Base-by-base conservation (phyloP, 2,888 invertebrate species). In the Sialis fuliginosa region DNA sequence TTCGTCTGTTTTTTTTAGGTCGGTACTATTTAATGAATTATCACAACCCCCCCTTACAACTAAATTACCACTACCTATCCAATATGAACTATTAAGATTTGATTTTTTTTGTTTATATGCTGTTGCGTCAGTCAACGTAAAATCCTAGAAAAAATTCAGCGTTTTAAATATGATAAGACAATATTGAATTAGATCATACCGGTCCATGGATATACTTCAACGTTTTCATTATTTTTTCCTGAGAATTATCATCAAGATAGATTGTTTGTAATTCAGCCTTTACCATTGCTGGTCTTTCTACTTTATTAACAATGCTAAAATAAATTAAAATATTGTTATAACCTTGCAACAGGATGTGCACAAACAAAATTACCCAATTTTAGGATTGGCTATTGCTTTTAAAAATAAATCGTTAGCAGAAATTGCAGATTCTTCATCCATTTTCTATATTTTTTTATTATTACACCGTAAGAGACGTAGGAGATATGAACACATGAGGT, bases 261-360 rank as follows among this genome's bases (percentile, higher is more conserved):
- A 87, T 63, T 6, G 79, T 79, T 57, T 85, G 84, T 65, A 87
- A 67, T 65, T 86, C 84, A 50, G 83, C 80, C 62, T 81, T 83
- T 1, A 81, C 70, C 6, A 68, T 62, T 33, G 69, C 69, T 49
- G 63, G 67, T 5, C 73, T 67, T 51, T 69, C 66, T 39, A 58
- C 53, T 46, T 68, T 63, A 1, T 67, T 65, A 39, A 67, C 68
- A 47, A 67, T 62, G 55, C 68, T 69, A 44, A 57, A 58, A 56
- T 67, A 68, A 51, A 68, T 69, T 51, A 6, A 55, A 39, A 48
- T 42, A 42, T 6, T 4, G 32, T 13, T 13, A 22, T 22, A 22
- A 22, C 22, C 22, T 22, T 22, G 4, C 22, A 22, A 22, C 4
- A 22, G 2, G 22, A 22, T 4, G 22, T 22, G 22, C 4, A 22